phyloP scores from a whole-genome alignment of 1,140 invertebrate species.

The Eciton burchellii region DNA sequence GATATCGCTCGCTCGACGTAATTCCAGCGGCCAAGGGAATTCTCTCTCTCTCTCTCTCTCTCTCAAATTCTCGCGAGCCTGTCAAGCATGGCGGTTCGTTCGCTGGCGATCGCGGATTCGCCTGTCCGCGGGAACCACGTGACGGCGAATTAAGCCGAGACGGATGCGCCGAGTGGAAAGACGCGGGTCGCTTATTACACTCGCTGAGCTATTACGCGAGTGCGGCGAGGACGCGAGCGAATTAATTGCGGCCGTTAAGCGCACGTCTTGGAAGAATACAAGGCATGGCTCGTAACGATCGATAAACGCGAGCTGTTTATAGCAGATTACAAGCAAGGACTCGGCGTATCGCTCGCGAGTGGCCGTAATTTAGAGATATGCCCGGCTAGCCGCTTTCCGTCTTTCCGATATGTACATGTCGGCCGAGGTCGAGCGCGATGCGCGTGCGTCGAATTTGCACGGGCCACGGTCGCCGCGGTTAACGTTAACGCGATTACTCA shows the following conservation, averaged over 20 bases:
- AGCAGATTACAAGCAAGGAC: neutral
- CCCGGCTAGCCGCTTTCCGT: too few species aligned
- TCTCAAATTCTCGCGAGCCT: conserved; percentile 25
- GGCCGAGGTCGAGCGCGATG: conserved; percentile 42
- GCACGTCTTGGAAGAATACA: conserved; percentile 1
- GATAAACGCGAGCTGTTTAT: neutral
- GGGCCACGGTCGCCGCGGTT: conserved; percentile 15
- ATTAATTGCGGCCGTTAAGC: conserved; percentile 9
- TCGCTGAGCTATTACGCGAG: too few species aligned
- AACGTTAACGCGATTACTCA: conserved; percentile 53
- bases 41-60: conserved; percentile 1
- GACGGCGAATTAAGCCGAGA: too few species aligned
- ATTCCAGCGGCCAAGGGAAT: conserved; percentile 36
- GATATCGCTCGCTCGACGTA: conserved; percentile 17
- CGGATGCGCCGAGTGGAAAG: neutral
- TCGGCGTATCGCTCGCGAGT: neutral
- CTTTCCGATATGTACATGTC: conserved; percentile 41
- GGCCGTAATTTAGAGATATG: conserved; percentile 9
- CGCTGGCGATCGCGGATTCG: neutral
- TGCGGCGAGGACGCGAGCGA: neutral
- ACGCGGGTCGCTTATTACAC: neutral
- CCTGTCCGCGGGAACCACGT: neutral
- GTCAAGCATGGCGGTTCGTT: conserved; percentile 1
- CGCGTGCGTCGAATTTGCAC: conserved; percentile 16
- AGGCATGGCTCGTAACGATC: neutral